Base-by-base conservation (phyloP, 2,797 vertebrate genomes). In the Melanotaenia trifasciata region DNA sequence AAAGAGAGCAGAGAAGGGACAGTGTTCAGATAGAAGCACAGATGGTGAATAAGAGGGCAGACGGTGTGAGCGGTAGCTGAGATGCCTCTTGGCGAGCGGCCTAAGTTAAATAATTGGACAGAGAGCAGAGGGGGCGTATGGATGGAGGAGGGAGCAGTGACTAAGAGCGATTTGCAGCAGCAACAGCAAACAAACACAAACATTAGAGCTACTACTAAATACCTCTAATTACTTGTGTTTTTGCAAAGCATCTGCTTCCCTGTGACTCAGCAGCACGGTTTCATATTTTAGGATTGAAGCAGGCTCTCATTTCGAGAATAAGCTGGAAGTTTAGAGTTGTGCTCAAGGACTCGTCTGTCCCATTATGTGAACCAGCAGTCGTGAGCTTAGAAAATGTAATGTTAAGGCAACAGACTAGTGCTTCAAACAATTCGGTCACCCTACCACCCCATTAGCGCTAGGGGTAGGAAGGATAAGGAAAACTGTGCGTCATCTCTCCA, bases 11-110 rank as follows among this genome's bases (percentile, higher is more conserved):
- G 81, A 78, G 84, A 75, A 77, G 74, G 82, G 84, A 86, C 81
- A 60, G 58, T 62, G 79, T 83, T 82, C 81, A 86, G 87, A 85
- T 72, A 84, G 71, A 74, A 64, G 86, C 85, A 80, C 92, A 93
- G 92, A 93, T 92, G 93, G 89, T 22, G 74, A 85, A 64, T 86
- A 83, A 85, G 85, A 83, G 90, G 88, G 85, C 90, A 93, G 92
- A 87, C 86, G 77, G 89, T 67, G 79, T 38, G 83, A 89, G 83
- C 73, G 76, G 87, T 83, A 78, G 81, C 81, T 8, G 71, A 84
- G 78, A 85, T 79, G 84, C 84, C 79, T 84, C 73, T 87, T 89
- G 89, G 91, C 88, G 35, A 75, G 51, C 76, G 60, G 89, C 89
- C 89, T 51, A 76, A 87, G 87, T 89, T 86, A 88, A 90, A 92